Conservation (phyloP, 2,888 invertebrate species). For the Drosophila kambysellisi region DNA sequence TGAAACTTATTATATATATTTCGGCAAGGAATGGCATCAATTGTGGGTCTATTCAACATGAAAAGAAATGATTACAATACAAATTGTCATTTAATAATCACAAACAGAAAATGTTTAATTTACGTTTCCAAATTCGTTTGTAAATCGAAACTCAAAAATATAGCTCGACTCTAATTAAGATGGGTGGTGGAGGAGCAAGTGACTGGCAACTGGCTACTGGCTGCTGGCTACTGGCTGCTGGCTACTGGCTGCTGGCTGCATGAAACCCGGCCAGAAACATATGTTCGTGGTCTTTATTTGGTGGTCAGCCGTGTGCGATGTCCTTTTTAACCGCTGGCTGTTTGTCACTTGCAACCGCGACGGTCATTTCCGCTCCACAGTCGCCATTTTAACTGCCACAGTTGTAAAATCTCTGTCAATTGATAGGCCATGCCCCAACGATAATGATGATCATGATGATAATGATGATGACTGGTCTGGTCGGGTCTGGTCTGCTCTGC, state of each 20-base stretch:
- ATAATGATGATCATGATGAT: constrained; percentile 2
- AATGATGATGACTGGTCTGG: neutral
- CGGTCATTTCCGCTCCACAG: constrained; percentile 62
- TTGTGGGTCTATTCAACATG: neutral
- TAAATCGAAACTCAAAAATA: neutral
- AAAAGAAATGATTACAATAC: neutral
- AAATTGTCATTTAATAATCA: neutral
- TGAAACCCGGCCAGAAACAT: constrained; percentile 63
- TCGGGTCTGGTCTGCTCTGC: neutral
- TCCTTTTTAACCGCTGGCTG: constrained; percentile 54
- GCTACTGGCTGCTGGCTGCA: neutral
- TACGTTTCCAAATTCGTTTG: neutral
- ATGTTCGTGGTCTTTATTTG: constrained; percentile 83
- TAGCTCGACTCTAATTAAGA: neutral
- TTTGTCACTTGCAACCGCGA: constrained; percentile 81
- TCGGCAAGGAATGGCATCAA: neutral
- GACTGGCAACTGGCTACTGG: no score
- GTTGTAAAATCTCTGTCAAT: constrained; percentile 65
- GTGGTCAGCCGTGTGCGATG: constrained; percentile 67
- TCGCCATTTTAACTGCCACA: constrained; percentile 50
- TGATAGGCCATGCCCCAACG: constrained; percentile 53
- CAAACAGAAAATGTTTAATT: neutral
- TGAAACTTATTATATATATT: neutral
- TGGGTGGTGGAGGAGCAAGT: neutral
- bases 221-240: neutral